Conservation (phyloP, 2,797 vertebrate genomes). For the Clamator glandarius region DNA sequence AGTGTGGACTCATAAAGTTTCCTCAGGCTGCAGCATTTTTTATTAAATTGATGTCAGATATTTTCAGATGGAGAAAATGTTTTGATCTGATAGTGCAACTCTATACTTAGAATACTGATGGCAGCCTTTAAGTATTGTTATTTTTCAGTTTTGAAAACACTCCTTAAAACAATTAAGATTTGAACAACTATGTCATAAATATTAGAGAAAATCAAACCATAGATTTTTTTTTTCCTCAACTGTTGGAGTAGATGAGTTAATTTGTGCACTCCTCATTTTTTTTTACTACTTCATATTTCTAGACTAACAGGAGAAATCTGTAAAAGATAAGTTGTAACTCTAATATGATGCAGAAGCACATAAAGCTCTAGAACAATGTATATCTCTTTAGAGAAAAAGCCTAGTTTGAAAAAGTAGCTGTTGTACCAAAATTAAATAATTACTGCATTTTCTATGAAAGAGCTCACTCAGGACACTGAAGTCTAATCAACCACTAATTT, state of each 20-base stretch:
- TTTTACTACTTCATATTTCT: not conserved
- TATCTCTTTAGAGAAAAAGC: not conserved
- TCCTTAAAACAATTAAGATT: not conserved
- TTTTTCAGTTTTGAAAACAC: not conserved
- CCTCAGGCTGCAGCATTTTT: slow-evolving; percentile 48
- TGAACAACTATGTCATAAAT: not conserved
- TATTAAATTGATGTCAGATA: not conserved
- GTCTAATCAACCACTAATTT: not conserved
- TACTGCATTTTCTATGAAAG: not conserved
- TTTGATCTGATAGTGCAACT: not conserved
- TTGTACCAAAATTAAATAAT: not conserved
- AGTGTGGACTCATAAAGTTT: slow-evolving; percentile 60
- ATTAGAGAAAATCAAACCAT: not conserved
- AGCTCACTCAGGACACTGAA: not conserved
- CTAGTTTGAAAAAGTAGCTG: not conserved
- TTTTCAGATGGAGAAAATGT: not conserved
- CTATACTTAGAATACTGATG: not conserved
- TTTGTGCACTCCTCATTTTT: not conserved
- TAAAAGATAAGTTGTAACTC: not conserved
- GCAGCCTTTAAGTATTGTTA: not conserved
- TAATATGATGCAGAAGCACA: not conserved
- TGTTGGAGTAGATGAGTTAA: not conserved
- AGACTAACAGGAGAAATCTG: not conserved
- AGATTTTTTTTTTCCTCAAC: not conserved
- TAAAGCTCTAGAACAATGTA: not conserved